These are phyloP conservation scores for Rhopalosiphum nymphaeae DNA, from an alignment of 2,888 invertebrate genomes.

Conservation along the genomic window DNA sequence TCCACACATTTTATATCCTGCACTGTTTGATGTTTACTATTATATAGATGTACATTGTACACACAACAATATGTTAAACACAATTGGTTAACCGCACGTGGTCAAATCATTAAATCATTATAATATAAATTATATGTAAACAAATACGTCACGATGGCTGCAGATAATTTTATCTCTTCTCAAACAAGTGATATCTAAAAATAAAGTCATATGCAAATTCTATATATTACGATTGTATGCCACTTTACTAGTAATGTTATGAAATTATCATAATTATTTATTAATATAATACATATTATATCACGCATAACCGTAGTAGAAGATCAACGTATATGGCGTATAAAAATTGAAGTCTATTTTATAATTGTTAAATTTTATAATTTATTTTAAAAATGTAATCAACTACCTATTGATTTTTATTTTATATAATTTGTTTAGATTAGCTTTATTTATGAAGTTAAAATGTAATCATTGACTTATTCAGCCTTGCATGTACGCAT, in stretches of 20 bases:
- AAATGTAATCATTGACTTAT: background rate
- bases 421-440: background rate
- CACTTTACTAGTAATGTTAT: background rate
- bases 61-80: background rate
- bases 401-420: background rate
- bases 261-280: background rate
- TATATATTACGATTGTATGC: background rate
- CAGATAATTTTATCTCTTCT: background rate
- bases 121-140: background rate
- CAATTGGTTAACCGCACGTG: background rate
- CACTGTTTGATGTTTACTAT: background rate
- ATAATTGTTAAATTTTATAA: background rate
- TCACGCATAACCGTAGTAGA: background rate
- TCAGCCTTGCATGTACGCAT: background rate
- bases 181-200: background rate
- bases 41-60: background rate
- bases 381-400: background rate
- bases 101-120: background rate
- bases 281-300: background rate
- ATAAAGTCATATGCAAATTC: background rate
- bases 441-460: background rate
- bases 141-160: background rate
- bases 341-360: background rate
- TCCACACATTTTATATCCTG: background rate
- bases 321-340: too few relatives aligned